These are phyloP conservation scores for Agrilus mali DNA, from an alignment of 2,888 invertebrate genomes.

Conservation along the genomic window DNA sequence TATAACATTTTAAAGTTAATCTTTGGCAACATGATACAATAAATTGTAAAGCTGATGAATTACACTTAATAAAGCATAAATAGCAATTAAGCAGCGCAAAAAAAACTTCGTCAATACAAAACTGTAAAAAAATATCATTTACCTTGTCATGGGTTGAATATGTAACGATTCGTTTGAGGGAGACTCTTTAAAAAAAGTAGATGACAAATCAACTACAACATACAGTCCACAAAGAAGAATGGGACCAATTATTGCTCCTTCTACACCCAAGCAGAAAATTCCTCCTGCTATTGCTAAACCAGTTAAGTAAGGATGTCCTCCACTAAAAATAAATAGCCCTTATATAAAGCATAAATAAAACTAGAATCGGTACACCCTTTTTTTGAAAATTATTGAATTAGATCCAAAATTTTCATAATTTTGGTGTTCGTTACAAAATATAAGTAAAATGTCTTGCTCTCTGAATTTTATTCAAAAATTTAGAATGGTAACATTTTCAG, in stretches of 20 bases:
- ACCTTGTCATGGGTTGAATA: conserved; percentile 18
- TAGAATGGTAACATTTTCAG: not conserved
- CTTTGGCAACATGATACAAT: no score
- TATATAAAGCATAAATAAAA: no score
- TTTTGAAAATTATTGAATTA: no score
- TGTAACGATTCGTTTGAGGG: conserved; percentile 44
- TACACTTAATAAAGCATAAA: no score
- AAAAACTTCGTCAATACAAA: no score
- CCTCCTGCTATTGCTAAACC: conserved; percentile 96
- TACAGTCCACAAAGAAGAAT: conserved; percentile 87
- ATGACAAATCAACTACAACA: conserved; percentile 78
- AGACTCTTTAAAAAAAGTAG: conserved; percentile 53
- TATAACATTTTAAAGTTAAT: no score
- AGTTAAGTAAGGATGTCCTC: conserved; percentile 93
- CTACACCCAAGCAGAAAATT: conserved; percentile 91
- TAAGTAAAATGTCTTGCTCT: no score
- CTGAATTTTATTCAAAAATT: not conserved
- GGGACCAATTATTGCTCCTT: conserved; percentile 95
- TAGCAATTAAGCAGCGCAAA: no score
- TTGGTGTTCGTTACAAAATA: no score
- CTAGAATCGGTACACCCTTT: no score
- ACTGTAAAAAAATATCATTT: conserved; percentile 1
- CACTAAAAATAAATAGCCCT: conserved; percentile 24
- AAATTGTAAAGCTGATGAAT: no score
- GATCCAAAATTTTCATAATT: no score